phyloP scores from a whole-genome alignment of 2,888 invertebrate species.

The Hypercompe scribonia region DNA sequence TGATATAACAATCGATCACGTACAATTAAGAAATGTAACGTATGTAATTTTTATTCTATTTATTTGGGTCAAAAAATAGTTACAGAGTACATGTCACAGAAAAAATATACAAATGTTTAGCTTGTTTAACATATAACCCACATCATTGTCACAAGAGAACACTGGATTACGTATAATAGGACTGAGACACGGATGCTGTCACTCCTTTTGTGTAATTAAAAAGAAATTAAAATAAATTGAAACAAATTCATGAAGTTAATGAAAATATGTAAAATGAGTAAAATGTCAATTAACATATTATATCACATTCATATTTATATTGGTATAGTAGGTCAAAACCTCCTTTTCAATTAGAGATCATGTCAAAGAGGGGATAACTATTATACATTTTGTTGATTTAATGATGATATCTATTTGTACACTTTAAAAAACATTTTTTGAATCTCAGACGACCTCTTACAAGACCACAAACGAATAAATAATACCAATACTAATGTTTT shows the following conservation, averaged over 20 bases:
- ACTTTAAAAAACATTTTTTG: too few relatives aligned
- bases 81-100: neutral
- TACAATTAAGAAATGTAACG: neutral
- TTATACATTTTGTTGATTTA: too few relatives aligned
- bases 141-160: conserved; percentile 2
- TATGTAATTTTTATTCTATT: neutral
- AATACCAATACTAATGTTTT: too few relatives aligned
- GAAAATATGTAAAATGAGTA: too few relatives aligned
- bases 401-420: too few relatives aligned
- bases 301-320: too few relatives aligned
- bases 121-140: neutral
- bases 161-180: neutral
- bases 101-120: neutral
- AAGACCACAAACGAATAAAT: too few relatives aligned
- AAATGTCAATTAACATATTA: too few relatives aligned
- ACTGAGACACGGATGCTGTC: neutral
- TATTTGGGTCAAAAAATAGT: neutral
- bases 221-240: neutral
- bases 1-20: neutral
- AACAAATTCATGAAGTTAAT: neutral
- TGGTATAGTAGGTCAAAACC: too few relatives aligned
- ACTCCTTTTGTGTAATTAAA: neutral
- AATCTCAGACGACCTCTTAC: too few relatives aligned
- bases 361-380: too few relatives aligned
- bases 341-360: too few relatives aligned